phyloP scores from a whole-genome alignment of 2,888 invertebrate species.

The Nomada hirtipes region DNA sequence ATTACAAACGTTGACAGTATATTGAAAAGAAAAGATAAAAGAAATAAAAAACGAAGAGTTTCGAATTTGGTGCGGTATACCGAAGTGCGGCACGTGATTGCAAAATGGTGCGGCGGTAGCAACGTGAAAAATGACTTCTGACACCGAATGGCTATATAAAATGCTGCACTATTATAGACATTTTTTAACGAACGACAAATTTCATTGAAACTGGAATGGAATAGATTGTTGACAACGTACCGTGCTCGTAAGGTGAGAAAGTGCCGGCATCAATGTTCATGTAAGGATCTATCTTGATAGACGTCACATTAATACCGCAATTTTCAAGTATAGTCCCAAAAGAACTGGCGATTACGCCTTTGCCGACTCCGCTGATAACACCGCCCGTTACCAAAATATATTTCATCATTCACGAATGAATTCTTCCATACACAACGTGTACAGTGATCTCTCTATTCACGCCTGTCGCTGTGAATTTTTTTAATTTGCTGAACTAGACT shows the following conservation, averaged over 20 bases:
- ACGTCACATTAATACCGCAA: constrained; percentile 97
- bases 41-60: no score
- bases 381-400: constrained; percentile 99
- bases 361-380: constrained; percentile 99
- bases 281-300: constrained; percentile 99
- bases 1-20: neutral
- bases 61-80: neutral
- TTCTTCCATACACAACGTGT: neutral
- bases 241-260: constrained; percentile 99
- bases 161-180: neutral
- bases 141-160: constrained; percentile 66
- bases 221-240: constrained; percentile 86
- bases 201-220: neutral
- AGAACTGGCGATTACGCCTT: constrained; percentile 97
- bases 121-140: constrained; percentile 70
- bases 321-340: constrained; percentile 98
- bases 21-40: neutral
- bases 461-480: neutral
- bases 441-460: neutral
- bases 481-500: neutral
- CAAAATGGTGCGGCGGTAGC: constrained; percentile 37
- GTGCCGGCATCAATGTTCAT: constrained; percentile 99
- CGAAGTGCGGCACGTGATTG: constrained; percentile 40
- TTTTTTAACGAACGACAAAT: neutral
- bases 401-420: constrained; percentile 88